Percentiles rank a stretch among this genome's conserved stretches.
phyloP scores from a whole-genome alignment of 2,888 invertebrate species.

The Agrotis clavis region DNA sequence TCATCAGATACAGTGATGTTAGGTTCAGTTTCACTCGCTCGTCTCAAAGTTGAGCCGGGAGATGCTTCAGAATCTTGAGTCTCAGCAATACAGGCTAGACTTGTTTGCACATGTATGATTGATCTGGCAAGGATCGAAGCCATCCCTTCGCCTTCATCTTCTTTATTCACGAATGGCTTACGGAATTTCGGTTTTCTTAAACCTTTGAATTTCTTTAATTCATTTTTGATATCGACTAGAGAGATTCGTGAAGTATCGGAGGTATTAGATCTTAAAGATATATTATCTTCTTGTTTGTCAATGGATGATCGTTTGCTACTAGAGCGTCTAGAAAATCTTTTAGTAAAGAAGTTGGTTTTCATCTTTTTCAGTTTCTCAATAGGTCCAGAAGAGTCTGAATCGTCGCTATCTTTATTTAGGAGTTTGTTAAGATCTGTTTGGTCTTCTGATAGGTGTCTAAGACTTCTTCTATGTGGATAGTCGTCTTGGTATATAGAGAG shows the following conservation, averaged over 20 bases:
- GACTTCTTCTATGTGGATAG: slow-evolving; percentile 79
- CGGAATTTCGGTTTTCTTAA: slow-evolving; percentile 85
- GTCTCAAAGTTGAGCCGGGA: slow-evolving; percentile 81
- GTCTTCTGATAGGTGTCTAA: slow-evolving; percentile 85
- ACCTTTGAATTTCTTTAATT: slow-evolving; percentile 84
- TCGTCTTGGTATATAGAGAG: slow-evolving; percentile 85
- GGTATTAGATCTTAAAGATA: slow-evolving; percentile 89
- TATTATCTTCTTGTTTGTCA: slow-evolving; percentile 89
- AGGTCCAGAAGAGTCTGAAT: slow-evolving; percentile 87
- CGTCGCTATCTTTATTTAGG: slow-evolving; percentile 90
- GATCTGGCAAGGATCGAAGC: slow-evolving; percentile 93
- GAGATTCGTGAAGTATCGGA: slow-evolving; percentile 88
- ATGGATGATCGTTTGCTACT: slow-evolving; percentile 77
- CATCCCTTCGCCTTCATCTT: slow-evolving; percentile 91
- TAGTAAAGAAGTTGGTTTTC: slow-evolving; percentile 91
- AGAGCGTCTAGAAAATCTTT: slow-evolving; percentile 91
- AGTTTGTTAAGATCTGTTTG: slow-evolving; percentile 85
- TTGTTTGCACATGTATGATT: slow-evolving; percentile 91
- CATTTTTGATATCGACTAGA: slow-evolving; percentile 83
- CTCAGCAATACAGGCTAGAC: slow-evolving; percentile 91
- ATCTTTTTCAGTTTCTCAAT: slow-evolving; percentile 92
- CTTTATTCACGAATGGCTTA: slow-evolving; percentile 79
- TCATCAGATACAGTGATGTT: slow-evolving; percentile 78
- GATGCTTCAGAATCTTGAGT: slow-evolving; percentile 88
- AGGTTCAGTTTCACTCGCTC: slow-evolving; percentile 86